Evolutionary conservation across 2,113 vertebrate genomes (phyloP), one percentile per base, ranked within the genome.

Genomic region (Nyctibius bracteatus): DNA sequence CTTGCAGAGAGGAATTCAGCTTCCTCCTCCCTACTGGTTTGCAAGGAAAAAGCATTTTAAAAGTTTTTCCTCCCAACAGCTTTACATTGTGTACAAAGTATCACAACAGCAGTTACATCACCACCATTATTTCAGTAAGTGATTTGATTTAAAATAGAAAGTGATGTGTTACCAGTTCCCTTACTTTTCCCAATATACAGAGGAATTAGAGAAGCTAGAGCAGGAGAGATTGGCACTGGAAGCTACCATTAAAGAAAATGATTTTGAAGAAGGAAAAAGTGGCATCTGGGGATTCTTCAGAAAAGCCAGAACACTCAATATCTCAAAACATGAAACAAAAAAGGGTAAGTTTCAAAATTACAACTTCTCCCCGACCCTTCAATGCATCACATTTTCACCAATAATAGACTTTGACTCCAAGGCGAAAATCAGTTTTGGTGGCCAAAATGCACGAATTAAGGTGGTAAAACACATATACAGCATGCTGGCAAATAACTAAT

Each of bases 161-260:
- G 12, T 15, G 22, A 52, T 54, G 12, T 43, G 22, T 75, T 57
- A 86, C 13, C 52, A 61, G 17, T 88, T 90, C 21, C 73, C 49
- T 79, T 71, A 46, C 57, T 55, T 90, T 93, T 96, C 90, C 91
- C 57, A 46, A 78, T 96, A 77, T 12, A 59, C 95, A 99, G 99
- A 99, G 62, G 99, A 99, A 93, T 97, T 98, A 80, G 92, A 99
- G 91, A 99, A 98, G 85, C 95, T 99, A 90, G 98, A 99, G 39
- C 98, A 98, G 96, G 99, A 99, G 82, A 99, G 99, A 81, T 66
- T 98, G 93, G 98, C 97, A 8, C 84, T 99, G 81, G 99, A 99
- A 88, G 98, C 98, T 37, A 96, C 98, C 5, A 98, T 98, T 88
- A 98, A 98, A 93, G 98, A 98, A 21, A 99, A 98, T 13, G 98